Conservation (phyloP, 2,888 invertebrate species). For the Fragum fragum region DNA sequence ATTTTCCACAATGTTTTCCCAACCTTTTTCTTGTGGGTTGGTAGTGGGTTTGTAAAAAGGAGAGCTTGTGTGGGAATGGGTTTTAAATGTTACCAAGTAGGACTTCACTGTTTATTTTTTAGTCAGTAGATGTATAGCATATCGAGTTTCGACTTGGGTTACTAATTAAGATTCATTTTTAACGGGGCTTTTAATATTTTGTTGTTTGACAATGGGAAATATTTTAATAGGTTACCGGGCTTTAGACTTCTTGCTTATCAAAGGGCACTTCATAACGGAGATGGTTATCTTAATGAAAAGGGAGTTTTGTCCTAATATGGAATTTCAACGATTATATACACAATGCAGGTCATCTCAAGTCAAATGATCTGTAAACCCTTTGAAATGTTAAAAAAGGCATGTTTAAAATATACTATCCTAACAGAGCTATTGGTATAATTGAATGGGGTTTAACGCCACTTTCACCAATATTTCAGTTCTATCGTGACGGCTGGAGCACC, state of each 20-base stretch:
- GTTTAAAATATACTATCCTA: not conserved
- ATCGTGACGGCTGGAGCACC: too few relatives aligned
- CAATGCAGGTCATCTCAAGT: not conserved
- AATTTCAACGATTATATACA: not conserved
- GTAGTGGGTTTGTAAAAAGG: too few relatives aligned
- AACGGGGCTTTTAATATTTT: conserved; percentile 25
- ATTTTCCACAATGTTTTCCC: too few relatives aligned
- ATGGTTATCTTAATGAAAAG: conserved; percentile 3
- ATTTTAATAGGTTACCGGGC: conserved; percentile 30
- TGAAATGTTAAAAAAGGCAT: not conserved
- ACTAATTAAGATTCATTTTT: conserved; percentile 26
- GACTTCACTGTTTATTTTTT: not conserved
- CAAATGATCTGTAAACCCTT: not conserved
- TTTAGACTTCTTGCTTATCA: not conserved
- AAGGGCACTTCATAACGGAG: not conserved
- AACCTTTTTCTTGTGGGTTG: too few relatives aligned
- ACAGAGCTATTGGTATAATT: too few relatives aligned
- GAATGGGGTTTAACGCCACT: too few relatives aligned
- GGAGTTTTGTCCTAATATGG: conserved; percentile 7
- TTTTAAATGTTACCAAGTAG: too few relatives aligned
- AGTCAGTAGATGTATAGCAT: not conserved
- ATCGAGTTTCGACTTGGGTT: conserved; percentile 21
- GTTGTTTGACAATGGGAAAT: conserved; percentile 21
- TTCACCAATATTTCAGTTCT: too few relatives aligned
- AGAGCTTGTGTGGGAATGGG: too few relatives aligned